Conservation (phyloP, 1,140 invertebrate species). For the Caenorhabditis latens region DNA sequence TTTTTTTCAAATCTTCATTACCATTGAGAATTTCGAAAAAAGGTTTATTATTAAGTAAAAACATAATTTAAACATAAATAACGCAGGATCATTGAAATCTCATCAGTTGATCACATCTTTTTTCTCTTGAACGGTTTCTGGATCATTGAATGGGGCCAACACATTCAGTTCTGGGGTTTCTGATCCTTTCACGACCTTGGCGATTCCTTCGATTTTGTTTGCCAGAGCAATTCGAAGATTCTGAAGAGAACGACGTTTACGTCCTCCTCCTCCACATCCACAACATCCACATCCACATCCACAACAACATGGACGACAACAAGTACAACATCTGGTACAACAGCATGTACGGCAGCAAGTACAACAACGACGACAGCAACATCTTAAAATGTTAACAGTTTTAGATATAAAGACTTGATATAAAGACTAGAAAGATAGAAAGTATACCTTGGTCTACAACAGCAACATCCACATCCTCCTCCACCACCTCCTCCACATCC, state of each 20-base stretch:
- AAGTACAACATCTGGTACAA: conserved; percentile 58
- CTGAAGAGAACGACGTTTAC: conserved; percentile 59
- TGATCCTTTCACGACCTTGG: conserved; percentile 14
- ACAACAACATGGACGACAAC: conserved; percentile 57
- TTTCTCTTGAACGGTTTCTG: background rate
- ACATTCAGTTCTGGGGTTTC: background rate
- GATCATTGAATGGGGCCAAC: conserved; percentile 8
- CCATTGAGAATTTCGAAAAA: too few species aligned
- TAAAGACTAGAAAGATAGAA: background rate
- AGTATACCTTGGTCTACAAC: conserved; percentile 46
- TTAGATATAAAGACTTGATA: background rate
- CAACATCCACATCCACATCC: conserved; percentile 59
- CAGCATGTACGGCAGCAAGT: conserved; percentile 43
- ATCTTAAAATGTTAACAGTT: background rate
- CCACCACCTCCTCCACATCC: conserved; percentile 39
- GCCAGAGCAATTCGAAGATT: conserved; percentile 54
- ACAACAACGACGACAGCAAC: conserved; percentile 54
- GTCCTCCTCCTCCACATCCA: conserved; percentile 56
- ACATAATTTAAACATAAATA: too few species aligned
- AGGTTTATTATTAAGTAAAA: too few species aligned
- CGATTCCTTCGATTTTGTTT: conserved; percentile 50
- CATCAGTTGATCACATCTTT: background rate
- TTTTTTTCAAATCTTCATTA: too few species aligned
- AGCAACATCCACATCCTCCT: conserved; percentile 62
- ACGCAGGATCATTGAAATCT: too few species aligned